Base-by-base conservation (phyloP, 37 sponge, comb jelly and placozoan genomes). In the Cliona cf. orientalis region DNA sequence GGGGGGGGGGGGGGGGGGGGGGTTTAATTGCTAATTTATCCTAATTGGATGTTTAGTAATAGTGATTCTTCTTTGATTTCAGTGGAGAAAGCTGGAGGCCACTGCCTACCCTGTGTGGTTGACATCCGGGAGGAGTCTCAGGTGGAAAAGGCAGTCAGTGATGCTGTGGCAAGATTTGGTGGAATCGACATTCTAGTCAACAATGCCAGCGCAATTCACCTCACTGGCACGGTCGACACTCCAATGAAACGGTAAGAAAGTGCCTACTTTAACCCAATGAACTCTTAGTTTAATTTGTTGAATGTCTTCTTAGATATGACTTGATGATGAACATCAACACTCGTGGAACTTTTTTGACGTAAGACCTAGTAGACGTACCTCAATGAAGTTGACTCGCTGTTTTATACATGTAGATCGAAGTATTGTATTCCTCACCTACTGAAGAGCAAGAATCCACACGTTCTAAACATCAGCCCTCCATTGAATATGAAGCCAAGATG, bases 391-490 rank as follows among this genome's bases (percentile, higher is more conserved):
- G 4, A 67, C 7, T 32, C 26, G 9, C 6, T 37, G 5, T 31
- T 4, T 6, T 67, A 14, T 49, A 17, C 38, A 17, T 66, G 42
- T 71, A 94, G 97, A 26, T 91, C 97, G 17, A 97, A 99, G 79
- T 72, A 90, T 26, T 99, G 99, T 57, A 80, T 99, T 35, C 99
- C 99, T 70, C 86, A 99, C 61, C 80, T 99, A 53, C 46, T 68
- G 80, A 93, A 96, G 79, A 86, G 92, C 53, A 72, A 34, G n/a
- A 75, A 82, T 28, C 95, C 99, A 25, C 99, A 99, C 74, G 92
- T 99, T 39, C 90, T 99, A 65, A 99, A 96, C 82, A 94, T 97
- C 70, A 94, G 97, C 61, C 99, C 99, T 42, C 99, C 99, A 3
- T 91, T 99, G 53, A 94, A 94, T 75, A 87, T 99, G 93, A 81